A percentile compares a stretch with the other conserved stretches of the same genome.
Conservation (phyloP, 2,888 invertebrate species). For the Orthosia gracilis region DNA sequence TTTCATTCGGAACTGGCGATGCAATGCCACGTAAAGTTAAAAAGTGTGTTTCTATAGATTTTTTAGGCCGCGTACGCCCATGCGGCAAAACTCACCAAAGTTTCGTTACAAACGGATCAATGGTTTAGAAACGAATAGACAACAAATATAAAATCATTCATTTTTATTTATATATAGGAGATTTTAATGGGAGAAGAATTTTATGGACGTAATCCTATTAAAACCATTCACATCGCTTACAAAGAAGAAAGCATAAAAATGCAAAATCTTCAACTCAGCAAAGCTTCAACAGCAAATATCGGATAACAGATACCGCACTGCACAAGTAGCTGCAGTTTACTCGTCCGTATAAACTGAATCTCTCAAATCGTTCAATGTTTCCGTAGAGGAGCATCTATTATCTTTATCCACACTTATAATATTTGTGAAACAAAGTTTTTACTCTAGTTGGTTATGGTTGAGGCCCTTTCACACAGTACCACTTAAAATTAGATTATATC, state of each 20-base stretch:
- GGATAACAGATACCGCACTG: constrained; percentile 6
- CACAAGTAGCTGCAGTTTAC: constrained; percentile 26
- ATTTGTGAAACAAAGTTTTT: neutral
- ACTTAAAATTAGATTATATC: too few species aligned
- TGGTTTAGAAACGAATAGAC: too few species aligned
- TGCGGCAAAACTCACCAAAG: too few species aligned
- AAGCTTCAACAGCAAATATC: constrained; percentile 30
- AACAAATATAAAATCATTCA: too few species aligned
- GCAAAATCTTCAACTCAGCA: neutral
- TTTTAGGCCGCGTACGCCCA: too few species aligned
- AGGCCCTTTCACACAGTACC: too few species aligned
- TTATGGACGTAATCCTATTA: neutral
- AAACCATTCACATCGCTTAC: neutral
- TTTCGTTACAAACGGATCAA: too few species aligned
- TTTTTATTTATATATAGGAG: too few species aligned
- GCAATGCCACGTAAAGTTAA: too few species aligned
- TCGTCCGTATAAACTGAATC: constrained; percentile 34
- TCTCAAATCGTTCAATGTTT: constrained; percentile 26
- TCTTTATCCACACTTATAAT: neutral
- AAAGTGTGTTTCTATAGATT: too few species aligned
- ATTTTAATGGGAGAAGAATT: neutral
- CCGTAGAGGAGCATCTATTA: neutral
- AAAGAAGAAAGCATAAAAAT: neutral
- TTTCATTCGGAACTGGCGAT: too few species aligned
- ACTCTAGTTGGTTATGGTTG: too few species aligned